Evolutionary conservation across 1,140 invertebrate species (phyloP), one percentile per base, ranked within the genome.

Genomic region (Lasioglossum albipes): DNA sequence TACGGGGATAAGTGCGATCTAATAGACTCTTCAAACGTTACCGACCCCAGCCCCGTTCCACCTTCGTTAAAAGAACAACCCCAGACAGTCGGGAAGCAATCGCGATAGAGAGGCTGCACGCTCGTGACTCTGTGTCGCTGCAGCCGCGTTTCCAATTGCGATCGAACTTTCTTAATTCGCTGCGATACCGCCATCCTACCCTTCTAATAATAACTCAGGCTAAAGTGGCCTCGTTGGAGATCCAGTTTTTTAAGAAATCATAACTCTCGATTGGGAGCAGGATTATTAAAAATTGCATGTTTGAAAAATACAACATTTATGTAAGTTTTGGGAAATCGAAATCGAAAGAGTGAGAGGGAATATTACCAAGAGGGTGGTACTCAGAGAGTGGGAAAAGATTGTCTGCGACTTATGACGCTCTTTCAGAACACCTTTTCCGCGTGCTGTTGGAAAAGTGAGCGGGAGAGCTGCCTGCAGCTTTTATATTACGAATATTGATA

Each of bases 1-100:
- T 65, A 62, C 20, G 72, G 52, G 52, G 41, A 75, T 66, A 75
- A 75, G 62, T 27, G 36, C 31, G 27, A 75, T 75, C 67, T 59
- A 57, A 59, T 57, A 42, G 20, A 52, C 22, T 16, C 49, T 57
- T 41, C 13, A 16, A 54, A 13, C 41, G 64, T 67, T 57, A 18
- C 9, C 3, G 22, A 10, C 41, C 27, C 20, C 7, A 13, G 0
- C 12, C n/a, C 3, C 16, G 64, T 31, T 36, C 36, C 18, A 54
- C 42, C 22, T 54, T 67, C 31, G 41, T 75, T 66, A 31, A 75
- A 57, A 18, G 7, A 66, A 75, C 45, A 41, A 13, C 61, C 36
- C 36, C 36, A 5, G 20, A 49, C 45, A 20, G 45, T 57, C 62
- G 16, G 20, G 62, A 16, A 18, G 62, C 73, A 22, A 42, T 54